Base-by-base conservation (phyloP, 2,888 invertebrate species). In the Drosophila pegasa region DNA sequence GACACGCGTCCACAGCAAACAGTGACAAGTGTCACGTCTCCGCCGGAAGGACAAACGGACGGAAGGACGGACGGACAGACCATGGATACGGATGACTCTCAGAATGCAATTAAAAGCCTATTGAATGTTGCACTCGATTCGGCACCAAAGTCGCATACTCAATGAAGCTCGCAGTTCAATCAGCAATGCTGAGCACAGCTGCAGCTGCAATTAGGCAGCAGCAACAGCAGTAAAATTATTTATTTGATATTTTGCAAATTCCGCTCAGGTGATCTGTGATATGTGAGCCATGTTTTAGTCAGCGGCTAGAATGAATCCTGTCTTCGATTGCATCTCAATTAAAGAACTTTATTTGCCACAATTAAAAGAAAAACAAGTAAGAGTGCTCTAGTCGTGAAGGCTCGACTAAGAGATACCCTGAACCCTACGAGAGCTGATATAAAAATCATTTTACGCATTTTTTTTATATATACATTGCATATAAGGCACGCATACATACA, bases 201-300 rank as follows among this genome's bases (percentile, higher is more conserved):
- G 10, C 3, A 25, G 14, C 3, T 20, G 7, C 16, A 7, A 35
- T n/a, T n/a, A n/a, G n/a, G 22, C 40, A 31, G 40, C 20, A 40
- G 3, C 20, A 0, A 27, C n/a, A 47, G 4, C 52, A 18, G 20
- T 20, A 10, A 14, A 43, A n/a, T 25, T 25, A 43, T 43, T 20
- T 69, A 16, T 60, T n/a, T 61, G 12, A 60, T 55, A 43, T 37
- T 27, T 41, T n/a, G n/a, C n/a, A n/a, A n/a, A n/a, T n/a, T n/a
- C n/a, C n/a, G n/a, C n/a, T n/a, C n/a, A 16, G 35, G 48, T 14
- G 6, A 35, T 12, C 50, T 51, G 10, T 37, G 35, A 35, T 16
- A 51, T 51, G 35, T 25, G 22, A 51, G 35, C 16, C 14, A 5
- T 12, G 10, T 20, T 50, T 16, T 35, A n/a, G n/a, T n/a, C n/a